Evolutionary conservation across 2,888 invertebrate genomes (phyloP).

Genomic region (Metellina segmentata): DNA sequence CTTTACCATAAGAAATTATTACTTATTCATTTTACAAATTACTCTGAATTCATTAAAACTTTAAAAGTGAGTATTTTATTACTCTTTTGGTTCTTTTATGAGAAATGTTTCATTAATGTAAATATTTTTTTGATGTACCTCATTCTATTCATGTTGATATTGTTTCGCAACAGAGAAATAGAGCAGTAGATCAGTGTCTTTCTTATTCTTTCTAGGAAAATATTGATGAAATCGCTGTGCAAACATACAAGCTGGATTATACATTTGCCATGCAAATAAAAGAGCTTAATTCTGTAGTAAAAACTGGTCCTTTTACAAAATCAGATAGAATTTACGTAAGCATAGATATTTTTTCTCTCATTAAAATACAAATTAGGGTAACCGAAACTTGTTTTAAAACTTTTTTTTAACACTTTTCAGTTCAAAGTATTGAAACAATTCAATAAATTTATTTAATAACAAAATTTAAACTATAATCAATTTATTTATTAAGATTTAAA

Average conservation of each 20-base stretch:
- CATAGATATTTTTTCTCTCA: not conserved
- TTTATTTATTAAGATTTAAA: no score
- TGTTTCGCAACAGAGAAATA: no score
- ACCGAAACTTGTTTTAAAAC: no score
- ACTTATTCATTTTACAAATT: slow-evolving; percentile 48
- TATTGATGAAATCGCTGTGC: slow-evolving; percentile 64
- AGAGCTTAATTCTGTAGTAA: slow-evolving; percentile 34
- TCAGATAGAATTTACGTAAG: slow-evolving; percentile 58
- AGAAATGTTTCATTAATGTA: not conserved
- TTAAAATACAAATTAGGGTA: not conserved
- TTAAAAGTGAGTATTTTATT: slow-evolving; percentile 44
- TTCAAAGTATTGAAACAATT: no score
- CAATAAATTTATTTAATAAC: not conserved
- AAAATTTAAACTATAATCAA: no score
- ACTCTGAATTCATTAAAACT: slow-evolving; percentile 43
- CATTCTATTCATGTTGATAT: no score
- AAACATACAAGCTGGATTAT: slow-evolving; percentile 61
- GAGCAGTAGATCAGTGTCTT: no score
- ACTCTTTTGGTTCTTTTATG: not conserved
- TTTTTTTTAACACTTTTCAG: no score
- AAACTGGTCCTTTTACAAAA: slow-evolving; percentile 47
- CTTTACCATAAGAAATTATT: slow-evolving; percentile 30
- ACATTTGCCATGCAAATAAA: slow-evolving; percentile 51
- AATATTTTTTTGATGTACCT: no score
- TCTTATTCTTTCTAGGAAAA: slow-evolving; percentile 34